Evolutionary conservation across 2,113 vertebrate genomes (phyloP), one percentile per base, ranked within the genome.

Genomic region (Gorsachius goisagi): DNA sequence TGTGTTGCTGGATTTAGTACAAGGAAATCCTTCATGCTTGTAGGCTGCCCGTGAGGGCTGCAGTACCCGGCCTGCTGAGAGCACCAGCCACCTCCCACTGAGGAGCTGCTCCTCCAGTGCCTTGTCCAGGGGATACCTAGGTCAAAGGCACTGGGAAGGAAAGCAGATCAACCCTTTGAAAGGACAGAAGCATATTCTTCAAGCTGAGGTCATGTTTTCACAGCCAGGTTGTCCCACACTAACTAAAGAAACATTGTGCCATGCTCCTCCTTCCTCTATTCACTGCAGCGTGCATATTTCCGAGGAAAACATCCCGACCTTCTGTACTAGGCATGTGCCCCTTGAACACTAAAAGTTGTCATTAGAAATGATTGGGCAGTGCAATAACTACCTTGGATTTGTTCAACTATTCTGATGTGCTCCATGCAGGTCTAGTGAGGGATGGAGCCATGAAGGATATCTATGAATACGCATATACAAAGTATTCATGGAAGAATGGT

Each of bases 231-330:
- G 41, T 8, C 74, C 74, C 78, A 37, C 20, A 11, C 33, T 30
- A 22, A 53, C 28, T 55, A 28, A 22, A 30, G 39, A 33, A 71
- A 33, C 35, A 3, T 1, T 12, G 22, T 21, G 37, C 41, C 30
- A 16, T 3, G 9, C 10, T 67, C 13, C 52, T 49, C 28, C 28
- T 60, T 33, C 11, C 60, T 53, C 39, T 39, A 2, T 9, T 32
- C 6, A 1, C 9, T 45, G 56, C 33, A 35, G 45, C 2, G 1
- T 4, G 7, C 5, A 0, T 3, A 24, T 63, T 88, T 44, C 22
- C 59, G 28, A 64, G 53, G 83, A 71, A 75, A 88, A 63, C 12
- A 78, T 18, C 11, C 33, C 3, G 0, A 13, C 9, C 27, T 67
- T 30, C 66, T 47, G 4, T 2, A 45, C 20, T 16, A 69, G 56